Base-by-base conservation (phyloP, 2,797 vertebrate species). In the Astyanax mexicanus region DNA sequence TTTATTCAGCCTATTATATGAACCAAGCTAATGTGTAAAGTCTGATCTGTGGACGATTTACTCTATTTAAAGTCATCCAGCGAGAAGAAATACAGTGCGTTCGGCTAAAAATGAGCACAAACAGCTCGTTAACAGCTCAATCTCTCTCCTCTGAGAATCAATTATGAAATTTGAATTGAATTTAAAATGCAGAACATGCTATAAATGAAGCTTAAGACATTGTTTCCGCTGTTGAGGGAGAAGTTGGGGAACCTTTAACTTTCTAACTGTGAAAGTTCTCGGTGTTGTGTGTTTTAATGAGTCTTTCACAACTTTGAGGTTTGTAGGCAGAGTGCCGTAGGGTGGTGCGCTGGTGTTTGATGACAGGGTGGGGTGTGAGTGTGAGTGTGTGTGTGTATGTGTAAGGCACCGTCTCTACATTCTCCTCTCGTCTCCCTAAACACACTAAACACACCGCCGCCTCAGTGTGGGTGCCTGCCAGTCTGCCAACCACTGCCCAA, bases 391-490 rank as follows among this genome's bases (percentile, higher is more conserved):
- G 44, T 47, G 44, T 6, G 17, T 23, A 19, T 76, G 73, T 81
- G 65, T 65, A 74, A 70, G 78, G 69, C 72, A 74, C 74, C 38
- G 74, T 84, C 82, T 78, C 80, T 75, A 74, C 80, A 75, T 84
- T 81, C 77, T 81, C 75, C 74, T 77, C 75, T 66, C 52, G 73
- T 79, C 82, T 83, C 70, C 76, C 72, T 78, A 81, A 81, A 81
- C 77, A 79, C 82, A 74, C 75, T 78, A 81, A 81, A 81, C 77
- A 79, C 82, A 72, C 74, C 72, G 74, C 32, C 73, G 75, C 82
- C 72, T 80, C 74, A 60, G 49, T 55, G 66, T 81, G 82, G 82
- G 80, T 84, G 82, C 82, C 82, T 81, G 82, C 82, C 82, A 84
- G 82, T 84, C 82, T 84, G 80, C 77, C 77, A 77, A 80, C 47